Evolutionary conservation across 1,140 invertebrate species (phyloP).

Genomic region (Drosophila lacteicornis): DNA sequence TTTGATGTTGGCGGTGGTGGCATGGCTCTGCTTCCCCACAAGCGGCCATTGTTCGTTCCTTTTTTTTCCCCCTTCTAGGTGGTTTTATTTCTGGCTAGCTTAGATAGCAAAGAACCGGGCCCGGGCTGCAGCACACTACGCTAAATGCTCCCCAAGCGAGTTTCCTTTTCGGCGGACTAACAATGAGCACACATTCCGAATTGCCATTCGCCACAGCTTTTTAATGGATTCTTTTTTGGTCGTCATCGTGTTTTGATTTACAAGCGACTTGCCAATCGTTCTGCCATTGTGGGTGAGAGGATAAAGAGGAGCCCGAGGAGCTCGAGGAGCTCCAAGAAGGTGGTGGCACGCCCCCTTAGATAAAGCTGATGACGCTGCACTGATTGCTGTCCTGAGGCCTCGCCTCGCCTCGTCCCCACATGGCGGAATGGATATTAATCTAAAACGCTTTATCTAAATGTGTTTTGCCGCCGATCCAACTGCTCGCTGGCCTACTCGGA

Average conservation of each 20-base stretch:
- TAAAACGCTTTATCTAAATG: slow-evolving; percentile 83
- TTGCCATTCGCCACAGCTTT: slow-evolving; percentile 61
- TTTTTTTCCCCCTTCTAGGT: not conserved
- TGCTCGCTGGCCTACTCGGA: slow-evolving; percentile 27
- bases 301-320: not conserved
- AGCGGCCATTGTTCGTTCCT: slow-evolving; percentile 33
- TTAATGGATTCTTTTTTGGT: slow-evolving; percentile 59
- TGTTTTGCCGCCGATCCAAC: slow-evolving; percentile 48
- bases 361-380: slow-evolving; percentile 74
- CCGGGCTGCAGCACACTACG: not conserved
- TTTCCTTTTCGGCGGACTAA: slow-evolving; percentile 29
- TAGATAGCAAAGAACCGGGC: slow-evolving; percentile 15
- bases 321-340: not conserved
- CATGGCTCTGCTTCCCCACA: not conserved
- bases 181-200: slow-evolving; percentile 50
- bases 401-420: slow-evolving; percentile 24
- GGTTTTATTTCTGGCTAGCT: slow-evolving; percentile 1
- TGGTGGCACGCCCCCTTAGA: not conserved
- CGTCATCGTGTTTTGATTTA: slow-evolving; percentile 73
- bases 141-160: slow-evolving; percentile 66
- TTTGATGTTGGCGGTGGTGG: slow-evolving; percentile 53
- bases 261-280: slow-evolving; percentile 57
- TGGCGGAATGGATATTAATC: slow-evolving; percentile 63
- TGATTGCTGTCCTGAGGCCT: slow-evolving; percentile 69
- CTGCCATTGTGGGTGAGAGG: slow-evolving; percentile 21